Conservation (phyloP, 2,888 invertebrate species). For the Dermolepida albohirtum region DNA sequence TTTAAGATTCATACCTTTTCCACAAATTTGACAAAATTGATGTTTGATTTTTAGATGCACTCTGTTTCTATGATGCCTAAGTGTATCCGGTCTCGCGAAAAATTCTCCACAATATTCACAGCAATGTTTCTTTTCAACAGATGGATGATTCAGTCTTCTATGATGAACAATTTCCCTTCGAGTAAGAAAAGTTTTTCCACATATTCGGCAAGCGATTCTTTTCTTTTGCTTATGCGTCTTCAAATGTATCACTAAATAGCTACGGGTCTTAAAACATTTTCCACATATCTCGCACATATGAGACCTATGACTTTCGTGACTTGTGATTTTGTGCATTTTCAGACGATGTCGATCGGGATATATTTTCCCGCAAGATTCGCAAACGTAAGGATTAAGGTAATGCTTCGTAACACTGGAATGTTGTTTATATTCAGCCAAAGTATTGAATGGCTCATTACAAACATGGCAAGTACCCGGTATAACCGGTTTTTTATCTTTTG, state of each 20-base stretch:
- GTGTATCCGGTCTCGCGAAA: constrained; percentile 4
- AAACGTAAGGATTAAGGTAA: constrained; percentile 39
- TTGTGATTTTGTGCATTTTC: constrained; percentile 36
- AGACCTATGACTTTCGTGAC: constrained; percentile 33
- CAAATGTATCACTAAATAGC: constrained; percentile 20
- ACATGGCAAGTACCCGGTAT: constrained; percentile 29
- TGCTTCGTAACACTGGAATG: constrained; percentile 34
- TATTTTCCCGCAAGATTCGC: constrained; percentile 41
- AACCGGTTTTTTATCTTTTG: constrained; percentile 6
- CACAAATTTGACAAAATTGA: constrained; percentile 30
- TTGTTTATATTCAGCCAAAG: constrained; percentile 30
- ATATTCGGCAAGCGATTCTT: constrained; percentile 40
- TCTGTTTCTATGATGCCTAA: constrained; percentile 28
- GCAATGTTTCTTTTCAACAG: constrained; percentile 8
- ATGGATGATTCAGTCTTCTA: constrained; percentile 5
- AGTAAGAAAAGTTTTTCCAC: constrained; percentile 19
- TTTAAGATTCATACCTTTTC: constrained; percentile 13
- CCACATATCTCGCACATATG: constrained; percentile 41
- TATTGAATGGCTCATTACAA: constrained; percentile 25
- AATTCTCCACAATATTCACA: constrained; percentile 38
- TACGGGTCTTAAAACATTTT: constrained; percentile 20
- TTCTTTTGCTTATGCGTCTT: constrained; percentile 30
- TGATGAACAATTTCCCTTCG: constrained; percentile 23
- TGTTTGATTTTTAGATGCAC: constrained; percentile 24
- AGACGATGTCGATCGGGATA: constrained; percentile 39